Percentiles rank a stretch among this genome's conserved stretches.
Conservation (phyloP, 2,888 invertebrate genomes). For the Eurytoma adleriae region DNA sequence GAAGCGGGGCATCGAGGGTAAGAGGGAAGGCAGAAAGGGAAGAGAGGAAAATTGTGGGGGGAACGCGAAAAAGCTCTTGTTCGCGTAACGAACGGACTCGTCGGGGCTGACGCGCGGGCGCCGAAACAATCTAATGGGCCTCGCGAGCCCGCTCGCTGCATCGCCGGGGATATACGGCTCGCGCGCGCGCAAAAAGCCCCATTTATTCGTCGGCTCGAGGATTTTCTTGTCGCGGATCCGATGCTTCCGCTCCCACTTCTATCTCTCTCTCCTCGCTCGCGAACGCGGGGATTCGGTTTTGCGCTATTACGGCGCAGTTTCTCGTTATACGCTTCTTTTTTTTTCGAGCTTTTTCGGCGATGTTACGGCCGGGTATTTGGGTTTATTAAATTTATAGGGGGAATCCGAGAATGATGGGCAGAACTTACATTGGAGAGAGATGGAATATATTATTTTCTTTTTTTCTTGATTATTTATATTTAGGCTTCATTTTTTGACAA, state of each 20-base stretch:
- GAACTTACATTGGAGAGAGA: too few relatives aligned
- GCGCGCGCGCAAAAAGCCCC: slow-evolving; percentile 4
- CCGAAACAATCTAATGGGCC: slow-evolving; percentile 19
- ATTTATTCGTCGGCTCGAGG: slow-evolving; percentile 21
- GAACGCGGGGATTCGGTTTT: not conserved
- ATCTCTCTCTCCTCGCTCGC: not conserved
- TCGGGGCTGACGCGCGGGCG: not conserved
- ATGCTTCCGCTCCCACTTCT: not conserved
- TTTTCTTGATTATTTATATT: too few relatives aligned
- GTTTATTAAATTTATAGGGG: too few relatives aligned
- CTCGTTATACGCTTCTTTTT: not conserved
- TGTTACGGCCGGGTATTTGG: too few relatives aligned
- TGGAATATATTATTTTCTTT: too few relatives aligned
- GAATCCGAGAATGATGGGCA: too few relatives aligned
- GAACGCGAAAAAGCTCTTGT: slow-evolving; percentile 10
- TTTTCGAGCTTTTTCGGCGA: not conserved
- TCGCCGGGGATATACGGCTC: not conserved
- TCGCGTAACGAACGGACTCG: not conserved
- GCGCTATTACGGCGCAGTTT: slow-evolving; percentile 4
- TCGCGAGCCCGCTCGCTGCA: too few relatives aligned
- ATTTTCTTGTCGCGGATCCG: slow-evolving; percentile 22
- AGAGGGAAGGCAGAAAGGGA: not conserved
- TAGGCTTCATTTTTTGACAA: too few relatives aligned
- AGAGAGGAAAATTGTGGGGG: not conserved
- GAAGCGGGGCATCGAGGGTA: not conserved